Conservation (phyloP, 2,888 invertebrate genomes). For the Synergus gifuensis region DNA sequence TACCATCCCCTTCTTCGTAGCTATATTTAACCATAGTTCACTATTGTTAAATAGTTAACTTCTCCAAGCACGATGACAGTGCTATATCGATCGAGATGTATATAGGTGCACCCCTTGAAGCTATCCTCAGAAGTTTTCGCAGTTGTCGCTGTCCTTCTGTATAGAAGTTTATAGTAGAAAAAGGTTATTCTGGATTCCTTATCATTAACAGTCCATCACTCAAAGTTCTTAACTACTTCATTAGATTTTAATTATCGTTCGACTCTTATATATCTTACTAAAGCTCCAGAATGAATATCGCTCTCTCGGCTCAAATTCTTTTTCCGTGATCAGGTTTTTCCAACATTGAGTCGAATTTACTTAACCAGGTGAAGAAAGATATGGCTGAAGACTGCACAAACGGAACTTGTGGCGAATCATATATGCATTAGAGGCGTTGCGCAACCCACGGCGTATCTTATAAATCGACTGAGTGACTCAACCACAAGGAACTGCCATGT, state of each 20-base stretch:
- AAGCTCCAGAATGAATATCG: neutral
- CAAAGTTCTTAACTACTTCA: neutral
- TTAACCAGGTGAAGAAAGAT: no score
- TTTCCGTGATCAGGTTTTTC: no score
- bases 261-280: neutral
- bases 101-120: neutral
- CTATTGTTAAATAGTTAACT: constrained; percentile 9
- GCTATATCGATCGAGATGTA: neutral
- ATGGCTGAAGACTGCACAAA: neutral
- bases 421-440: constrained; percentile 22
- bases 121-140: neutral
- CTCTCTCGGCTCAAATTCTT: no score
- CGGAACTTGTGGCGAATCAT: neutral
- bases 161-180: neutral
- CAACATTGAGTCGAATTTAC: no score
- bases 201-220: neutral
- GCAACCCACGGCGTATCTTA: constrained; percentile 20
- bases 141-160: neutral
- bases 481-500: neutral
- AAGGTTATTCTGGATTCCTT: neutral
- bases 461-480: constrained; percentile 14
- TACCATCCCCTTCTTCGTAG: neutral
- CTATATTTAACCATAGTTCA: constrained; percentile 2
- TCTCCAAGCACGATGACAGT: constrained; percentile 11
- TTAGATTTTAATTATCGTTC: neutral